These are phyloP conservation scores for Scortum barcoo DNA, from an alignment of 2,113 vertebrate genomes.

Conservation along the genomic window DNA sequence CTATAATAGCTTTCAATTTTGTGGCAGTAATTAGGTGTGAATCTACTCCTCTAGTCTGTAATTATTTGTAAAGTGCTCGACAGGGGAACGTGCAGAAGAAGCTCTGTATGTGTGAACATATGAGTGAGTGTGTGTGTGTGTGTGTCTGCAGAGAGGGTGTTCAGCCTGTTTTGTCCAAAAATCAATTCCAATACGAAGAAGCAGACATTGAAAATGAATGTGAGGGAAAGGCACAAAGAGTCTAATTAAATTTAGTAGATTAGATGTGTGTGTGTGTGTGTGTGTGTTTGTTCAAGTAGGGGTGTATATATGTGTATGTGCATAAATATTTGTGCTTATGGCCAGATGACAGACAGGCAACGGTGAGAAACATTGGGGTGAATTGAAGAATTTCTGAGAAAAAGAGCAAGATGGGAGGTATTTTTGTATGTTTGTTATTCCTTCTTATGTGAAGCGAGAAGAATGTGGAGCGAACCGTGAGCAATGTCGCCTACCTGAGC, in stretches of 20 bases:
- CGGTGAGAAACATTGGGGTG: not conserved
- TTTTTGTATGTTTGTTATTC: too few species aligned
- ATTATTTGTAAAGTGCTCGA: conserved; percentile 56
- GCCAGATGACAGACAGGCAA: conserved; percentile 7
- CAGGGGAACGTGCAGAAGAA: conserved; percentile 15
- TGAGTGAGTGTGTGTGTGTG: conserved; percentile 1
- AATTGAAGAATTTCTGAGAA: not conserved
- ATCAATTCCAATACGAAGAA: conserved; percentile 27
- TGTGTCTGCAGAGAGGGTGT: not conserved
- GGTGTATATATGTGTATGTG: too few species aligned
- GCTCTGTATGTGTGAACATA: not conserved
- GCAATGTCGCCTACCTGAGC: conserved; percentile 88
- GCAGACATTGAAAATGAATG: conserved; percentile 28
- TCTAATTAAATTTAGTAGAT: conserved; percentile 25
- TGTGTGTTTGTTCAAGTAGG: too few species aligned
- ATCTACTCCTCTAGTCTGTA: conserved; percentile 39
- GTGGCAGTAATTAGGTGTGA: conserved; percentile 27
- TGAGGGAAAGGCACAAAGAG: conserved; percentile 1
- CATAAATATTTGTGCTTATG: not conserved
- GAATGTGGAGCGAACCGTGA: not conserved
- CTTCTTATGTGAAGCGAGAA: not conserved
- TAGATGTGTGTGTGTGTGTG: not conserved
- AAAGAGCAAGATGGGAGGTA: conserved; percentile 1
- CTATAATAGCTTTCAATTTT: conserved; percentile 39
- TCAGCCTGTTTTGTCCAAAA: conserved; percentile 33